These are phyloP conservation scores for Phalacrocorax carbo DNA, from an alignment of 2,113 vertebrate genomes.

Conservation along the genomic window DNA sequence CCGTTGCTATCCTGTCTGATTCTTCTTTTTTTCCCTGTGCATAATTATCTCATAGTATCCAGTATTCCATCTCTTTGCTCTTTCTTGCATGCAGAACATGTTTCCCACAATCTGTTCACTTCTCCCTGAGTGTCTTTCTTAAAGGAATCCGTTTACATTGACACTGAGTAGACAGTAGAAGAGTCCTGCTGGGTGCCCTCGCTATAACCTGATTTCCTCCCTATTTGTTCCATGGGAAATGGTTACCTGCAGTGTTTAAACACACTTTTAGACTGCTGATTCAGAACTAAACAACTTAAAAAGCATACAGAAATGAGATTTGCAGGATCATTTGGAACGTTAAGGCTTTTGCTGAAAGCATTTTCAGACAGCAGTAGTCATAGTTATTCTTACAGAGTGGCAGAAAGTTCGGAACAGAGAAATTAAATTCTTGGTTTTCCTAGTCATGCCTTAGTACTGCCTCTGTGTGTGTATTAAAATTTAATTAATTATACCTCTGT, in stretches of 20 bases:
- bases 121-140: constrained; percentile 79
- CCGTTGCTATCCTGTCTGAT: constrained; percentile 9
- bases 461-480: not conserved
- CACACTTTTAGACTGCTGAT: constrained; percentile 77
- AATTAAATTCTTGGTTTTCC: constrained; percentile 56
- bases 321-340: constrained; percentile 64
- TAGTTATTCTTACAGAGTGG: constrained; percentile 61
- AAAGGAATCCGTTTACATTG: constrained; percentile 81
- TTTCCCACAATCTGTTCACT: constrained; percentile 83
- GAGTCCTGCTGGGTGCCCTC: constrained; percentile 79
- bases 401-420: constrained; percentile 48
- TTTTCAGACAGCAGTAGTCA: constrained; percentile 49
- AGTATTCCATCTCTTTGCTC: constrained; percentile 70
- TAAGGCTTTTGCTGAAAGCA: constrained; percentile 62
- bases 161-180: constrained; percentile 79
- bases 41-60: constrained; percentile 81
- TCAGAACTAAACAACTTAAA: constrained; percentile 77
- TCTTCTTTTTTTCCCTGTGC: constrained; percentile 12
- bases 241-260: constrained; percentile 77
- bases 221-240: constrained; percentile 79
- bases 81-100: constrained; percentile 81
- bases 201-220: constrained; percentile 83
- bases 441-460: not conserved
- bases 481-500: constrained; percentile 26
- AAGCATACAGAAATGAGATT: constrained; percentile 72